Conservation (phyloP, 2,888 invertebrate species). For the Heliconius aoede region DNA sequence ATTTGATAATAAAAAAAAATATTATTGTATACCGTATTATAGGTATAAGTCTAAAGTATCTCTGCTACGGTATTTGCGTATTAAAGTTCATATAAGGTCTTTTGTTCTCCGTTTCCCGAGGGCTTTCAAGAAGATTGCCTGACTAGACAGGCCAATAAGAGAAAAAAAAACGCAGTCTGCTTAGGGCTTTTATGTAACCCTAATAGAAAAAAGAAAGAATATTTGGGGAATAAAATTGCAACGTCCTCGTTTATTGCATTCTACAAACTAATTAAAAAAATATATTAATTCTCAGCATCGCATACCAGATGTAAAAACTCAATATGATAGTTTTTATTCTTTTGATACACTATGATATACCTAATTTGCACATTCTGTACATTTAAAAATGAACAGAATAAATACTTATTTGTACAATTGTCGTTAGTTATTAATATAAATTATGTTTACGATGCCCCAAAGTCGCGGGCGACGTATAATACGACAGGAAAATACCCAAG, state of each 20-base stretch:
- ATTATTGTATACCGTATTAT: neutral
- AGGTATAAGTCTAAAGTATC: neutral
- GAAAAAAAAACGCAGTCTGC: conserved; percentile 30
- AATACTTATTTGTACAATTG: neutral
- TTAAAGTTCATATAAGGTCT: conserved; percentile 12
- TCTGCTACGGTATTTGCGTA: conserved; percentile 4
- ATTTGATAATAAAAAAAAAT: neutral
- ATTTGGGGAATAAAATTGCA: neutral
- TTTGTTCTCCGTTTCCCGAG: conserved; percentile 21
- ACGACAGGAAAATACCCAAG: neutral
- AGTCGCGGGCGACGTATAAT: neutral
- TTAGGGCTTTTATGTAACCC: conserved; percentile 20
- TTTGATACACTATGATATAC: no score
- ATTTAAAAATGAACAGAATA: no score
- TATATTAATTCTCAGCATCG: no score
- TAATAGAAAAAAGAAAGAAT: neutral
- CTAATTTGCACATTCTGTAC: no score
- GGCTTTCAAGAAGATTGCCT: conserved; percentile 36
- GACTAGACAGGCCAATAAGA: conserved; percentile 34
- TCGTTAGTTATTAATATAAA: neutral
- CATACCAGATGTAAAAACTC: no score
- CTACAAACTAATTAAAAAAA: no score
- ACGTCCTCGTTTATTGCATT: neutral
- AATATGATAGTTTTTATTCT: no score
- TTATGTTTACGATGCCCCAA: neutral